These are phyloP conservation scores for Chrysomela aeneicollis DNA, from an alignment of 2,888 invertebrate genomes.

Conservation along the genomic window DNA sequence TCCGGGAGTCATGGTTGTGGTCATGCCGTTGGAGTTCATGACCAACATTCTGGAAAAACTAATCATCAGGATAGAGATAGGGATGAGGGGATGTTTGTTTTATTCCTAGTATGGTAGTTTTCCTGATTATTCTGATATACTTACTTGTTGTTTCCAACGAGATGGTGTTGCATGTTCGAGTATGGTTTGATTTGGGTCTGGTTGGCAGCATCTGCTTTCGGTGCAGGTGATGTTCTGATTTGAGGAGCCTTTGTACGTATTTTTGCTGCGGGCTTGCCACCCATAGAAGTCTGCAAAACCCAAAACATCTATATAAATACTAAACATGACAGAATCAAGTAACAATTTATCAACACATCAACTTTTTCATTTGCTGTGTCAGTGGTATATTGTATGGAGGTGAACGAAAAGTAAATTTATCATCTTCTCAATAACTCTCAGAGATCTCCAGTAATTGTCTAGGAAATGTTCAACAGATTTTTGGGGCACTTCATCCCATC, in stretches of 20 bases:
- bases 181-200: slow-evolving; percentile 71
- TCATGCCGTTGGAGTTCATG: slow-evolving; percentile 68
- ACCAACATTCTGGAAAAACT: slow-evolving; percentile 63
- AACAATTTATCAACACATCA: too few species aligned
- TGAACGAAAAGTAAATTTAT: slow-evolving; percentile 35
- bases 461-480: slow-evolving; percentile 23
- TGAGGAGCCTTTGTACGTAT: slow-evolving; percentile 75
- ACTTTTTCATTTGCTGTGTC: too few species aligned
- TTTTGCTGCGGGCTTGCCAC: slow-evolving; percentile 68
- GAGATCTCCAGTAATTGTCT: slow-evolving; percentile 36
- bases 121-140: background rate
- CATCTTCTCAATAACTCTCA: slow-evolving; percentile 33
- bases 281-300: slow-evolving; percentile 55
- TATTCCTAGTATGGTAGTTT: too few species aligned
- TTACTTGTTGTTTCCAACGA: slow-evolving; percentile 67
- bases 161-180: slow-evolving; percentile 63
- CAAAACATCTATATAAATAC: slow-evolving; percentile 26
- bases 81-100: too few species aligned
- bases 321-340: background rate
- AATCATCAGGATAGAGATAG: background rate
- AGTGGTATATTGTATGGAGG: slow-evolving; percentile 30
- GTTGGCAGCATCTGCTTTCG: slow-evolving; percentile 78
- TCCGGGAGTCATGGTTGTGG: slow-evolving; percentile 65
- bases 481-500: too few species aligned
- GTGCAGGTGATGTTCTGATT: slow-evolving; percentile 74